These are phyloP conservation scores for Tinamus guttatus DNA, from an alignment of 2,113 vertebrate species.

Conservation along the genomic window DNA sequence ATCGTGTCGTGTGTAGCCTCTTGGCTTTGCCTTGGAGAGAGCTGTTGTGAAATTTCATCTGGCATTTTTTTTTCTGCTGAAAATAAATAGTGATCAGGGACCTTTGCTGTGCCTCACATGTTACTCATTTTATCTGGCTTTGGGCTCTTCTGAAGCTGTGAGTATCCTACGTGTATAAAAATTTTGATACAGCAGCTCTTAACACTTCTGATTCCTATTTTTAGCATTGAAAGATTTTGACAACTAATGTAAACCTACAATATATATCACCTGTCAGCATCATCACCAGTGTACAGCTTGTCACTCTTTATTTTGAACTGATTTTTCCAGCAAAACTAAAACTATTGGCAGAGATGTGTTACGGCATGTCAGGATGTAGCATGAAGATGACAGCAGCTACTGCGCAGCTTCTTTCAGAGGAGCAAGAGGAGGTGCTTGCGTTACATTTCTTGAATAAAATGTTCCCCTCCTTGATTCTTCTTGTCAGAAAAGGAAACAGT, in stretches of 20 bases:
- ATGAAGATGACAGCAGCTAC: constrained; percentile 33
- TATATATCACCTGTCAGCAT: constrained; percentile 32
- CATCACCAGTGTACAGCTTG: constrained; percentile 10
- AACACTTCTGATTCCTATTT: constrained; percentile 50
- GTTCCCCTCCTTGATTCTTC: neutral
- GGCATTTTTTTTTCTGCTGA: neutral
- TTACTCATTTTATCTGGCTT: neutral
- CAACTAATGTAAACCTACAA: constrained; percentile 3
- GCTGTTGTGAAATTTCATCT: neutral
- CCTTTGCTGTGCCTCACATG: neutral
- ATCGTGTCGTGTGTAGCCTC: neutral
- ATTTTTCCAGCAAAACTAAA: constrained; percentile 8
- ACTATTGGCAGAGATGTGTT: constrained; percentile 16
- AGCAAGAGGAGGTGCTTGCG: neutral
- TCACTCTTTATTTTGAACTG: constrained; percentile 29
- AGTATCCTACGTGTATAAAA: neutral
- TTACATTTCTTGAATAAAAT: neutral
- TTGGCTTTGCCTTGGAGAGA: neutral
- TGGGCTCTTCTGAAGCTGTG: neutral
- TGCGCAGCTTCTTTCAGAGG: neutral
- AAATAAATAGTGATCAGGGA: neutral
- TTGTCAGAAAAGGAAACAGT: neutral
- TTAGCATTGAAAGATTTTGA: constrained; percentile 50
- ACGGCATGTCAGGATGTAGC: neutral
- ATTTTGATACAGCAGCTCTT: neutral